Evolutionary conservation across 2,113 vertebrate species (phyloP).

Genomic region (Miniopterus natalensis): DNA sequence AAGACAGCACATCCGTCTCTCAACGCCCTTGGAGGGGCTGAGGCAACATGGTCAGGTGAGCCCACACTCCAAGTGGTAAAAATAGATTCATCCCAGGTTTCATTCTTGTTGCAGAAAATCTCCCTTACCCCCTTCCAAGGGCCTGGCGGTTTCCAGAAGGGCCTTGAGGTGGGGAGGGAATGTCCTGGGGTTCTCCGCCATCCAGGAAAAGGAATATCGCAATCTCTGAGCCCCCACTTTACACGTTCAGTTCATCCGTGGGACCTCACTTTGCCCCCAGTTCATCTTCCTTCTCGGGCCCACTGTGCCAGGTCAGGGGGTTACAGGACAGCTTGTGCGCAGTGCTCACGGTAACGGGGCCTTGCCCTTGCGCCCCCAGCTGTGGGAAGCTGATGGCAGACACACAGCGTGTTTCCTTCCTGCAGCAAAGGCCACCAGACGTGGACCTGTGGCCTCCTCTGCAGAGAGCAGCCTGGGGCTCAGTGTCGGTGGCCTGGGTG

Average conservation of each 20-base stretch:
- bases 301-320: too few relatives aligned
- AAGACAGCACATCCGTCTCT: slow-evolving; percentile 41
- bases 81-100: slow-evolving; percentile 5
- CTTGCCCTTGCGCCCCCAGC: too few relatives aligned
- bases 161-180: not conserved
- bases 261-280: not conserved
- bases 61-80: slow-evolving; percentile 50
- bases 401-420: too few relatives aligned
- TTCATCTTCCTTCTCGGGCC: too few relatives aligned
- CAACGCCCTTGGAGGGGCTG: slow-evolving; percentile 5
- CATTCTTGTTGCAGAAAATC: slow-evolving; percentile 62
- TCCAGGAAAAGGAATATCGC: not conserved
- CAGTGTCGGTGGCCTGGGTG: too few relatives aligned
- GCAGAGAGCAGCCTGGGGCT: too few relatives aligned
- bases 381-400: too few relatives aligned
- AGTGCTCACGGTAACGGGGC: too few relatives aligned
- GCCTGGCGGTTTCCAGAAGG: not conserved
- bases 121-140: slow-evolving; percentile 58
- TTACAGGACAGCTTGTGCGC: too few relatives aligned
- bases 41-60: slow-evolving; percentile 60
- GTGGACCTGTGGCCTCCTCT: too few relatives aligned
- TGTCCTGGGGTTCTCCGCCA: not conserved
- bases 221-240: not conserved
- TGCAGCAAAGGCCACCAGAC: too few relatives aligned
- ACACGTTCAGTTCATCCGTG: rapidly evolving